These are phyloP conservation scores for Fundulus diaphanus DNA, from an alignment of 2,797 vertebrate species.

Conservation along the genomic window DNA sequence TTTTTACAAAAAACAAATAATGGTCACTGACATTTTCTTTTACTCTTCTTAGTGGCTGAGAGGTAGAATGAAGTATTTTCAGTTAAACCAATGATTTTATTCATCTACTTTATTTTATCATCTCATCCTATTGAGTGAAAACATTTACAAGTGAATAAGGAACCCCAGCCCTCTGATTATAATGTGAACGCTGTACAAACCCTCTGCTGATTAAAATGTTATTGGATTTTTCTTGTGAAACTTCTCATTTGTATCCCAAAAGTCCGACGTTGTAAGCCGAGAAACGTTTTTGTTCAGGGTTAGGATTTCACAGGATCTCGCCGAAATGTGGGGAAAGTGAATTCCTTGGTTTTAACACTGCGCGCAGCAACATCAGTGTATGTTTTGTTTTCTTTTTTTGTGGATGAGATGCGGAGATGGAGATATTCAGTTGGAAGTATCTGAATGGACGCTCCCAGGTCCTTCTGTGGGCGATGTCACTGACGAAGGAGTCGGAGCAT, in stretches of 20 bases:
- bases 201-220: constrained; percentile 57
- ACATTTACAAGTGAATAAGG: constrained; percentile 77
- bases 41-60: constrained; percentile 80
- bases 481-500: constrained; percentile 97
- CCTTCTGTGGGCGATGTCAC: constrained; percentile 99
- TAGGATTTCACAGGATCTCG: constrained; percentile 68
- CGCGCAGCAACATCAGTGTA: constrained; percentile 75
- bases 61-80: constrained; percentile 89
- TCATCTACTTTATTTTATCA: constrained; percentile 73
- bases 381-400: constrained; percentile 44
- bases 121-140: constrained; percentile 76
- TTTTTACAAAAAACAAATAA: constrained; percentile 84
- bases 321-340: constrained; percentile 62
- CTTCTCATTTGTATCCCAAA: constrained; percentile 84
- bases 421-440: constrained; percentile 99
- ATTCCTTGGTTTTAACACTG: constrained; percentile 76
- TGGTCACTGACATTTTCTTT: constrained; percentile 75
- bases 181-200: constrained; percentile 83
- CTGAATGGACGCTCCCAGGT: constrained; percentile 98
- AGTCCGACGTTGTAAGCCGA: constrained; percentile 79
- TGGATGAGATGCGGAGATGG: constrained; percentile 68
- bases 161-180: constrained; percentile 84
- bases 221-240: constrained; percentile 78
- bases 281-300: constrained; percentile 64
- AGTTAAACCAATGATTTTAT: constrained; percentile 73